Base-by-base conservation (phyloP, 2,888 invertebrate species). In the Hyposoter dolosus region DNA sequence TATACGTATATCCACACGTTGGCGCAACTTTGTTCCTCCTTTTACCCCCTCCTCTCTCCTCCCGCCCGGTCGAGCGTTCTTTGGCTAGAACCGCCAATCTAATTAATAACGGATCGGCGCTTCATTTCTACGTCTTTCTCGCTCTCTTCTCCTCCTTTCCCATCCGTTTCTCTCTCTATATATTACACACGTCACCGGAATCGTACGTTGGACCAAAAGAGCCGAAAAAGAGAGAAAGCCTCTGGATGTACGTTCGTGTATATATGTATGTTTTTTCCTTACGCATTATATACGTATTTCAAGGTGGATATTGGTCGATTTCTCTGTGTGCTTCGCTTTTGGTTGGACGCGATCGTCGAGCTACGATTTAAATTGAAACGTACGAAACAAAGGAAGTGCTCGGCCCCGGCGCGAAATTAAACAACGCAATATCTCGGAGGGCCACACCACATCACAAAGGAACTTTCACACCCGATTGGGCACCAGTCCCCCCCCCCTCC, bases 31-130 rank as follows among this genome's bases (percentile, higher is more conserved):
- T 15, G 23, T 45, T 28, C 69, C 7, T 47, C 7, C 40, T 32
- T n/a, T 60, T 53, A 10, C 28, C 35, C 53, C 56, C 19, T 63
- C 50, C 76, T 68, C 3, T 45, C 19, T 15, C 75, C 69, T 50
- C 43, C 68, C 83, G 66, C 1, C 56, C 28, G 5, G 15, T 28
- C 28, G 60, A 28, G 28, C 28, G 68, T 84, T 89, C 87, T 87
- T 89, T 87, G 87, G 82, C 85, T 84, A 83, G 84, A 82, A 85
- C 88, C 90, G 89, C 90, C 92, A 92, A 92, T 93, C 91, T 93
- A 92, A 93, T 93, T 93, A 93, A 93, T 93, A 93, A 93, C 92
- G 91, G 92, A 93, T 92, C 93, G 92, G 92, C 92, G 93, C 92
- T 92, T 92, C 91, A 88, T 89, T 88, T 89, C 83, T 85, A 82